Evolutionary conservation across 2,113 vertebrate genomes (phyloP), one percentile per base, ranked within the genome.

Genomic region (Myanophis thanlyinensis): DNA sequence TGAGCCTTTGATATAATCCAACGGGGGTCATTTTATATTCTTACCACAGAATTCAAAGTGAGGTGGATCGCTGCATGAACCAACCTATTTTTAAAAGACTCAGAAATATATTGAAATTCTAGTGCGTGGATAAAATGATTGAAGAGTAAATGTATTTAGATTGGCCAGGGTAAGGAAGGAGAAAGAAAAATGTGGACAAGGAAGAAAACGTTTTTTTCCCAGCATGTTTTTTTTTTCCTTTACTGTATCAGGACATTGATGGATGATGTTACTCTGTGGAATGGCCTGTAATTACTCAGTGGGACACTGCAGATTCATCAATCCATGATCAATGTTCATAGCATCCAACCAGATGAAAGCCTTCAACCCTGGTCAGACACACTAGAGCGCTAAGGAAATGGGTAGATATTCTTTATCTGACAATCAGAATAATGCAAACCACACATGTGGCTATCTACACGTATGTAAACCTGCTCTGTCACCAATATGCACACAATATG

Each of bases 201-300:
- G 40, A 25, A 25, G 8, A 35, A 85, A 56, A 88, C 59, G 20
- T 35, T 44, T 67, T 67, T 56, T n/a, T 87, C 89, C n/a, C 22
- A 35, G 52, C 6, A 1, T 53, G 48, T 85, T 62, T 54, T 48
- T 86, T 46, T 87, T 47, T 47, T 23, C 62, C 90, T 93, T 84
- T 87, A 56, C 7, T 49, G 90, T 80, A 80, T 87, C 85, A 84
- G 89, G 44, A 22, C 1, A 80, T 91, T 93, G 94, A 93, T 87
- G 89, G 91, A 94, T 93, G 94, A 86, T 89, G 56, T 59, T 93
- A 88, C 27, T 27, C 91, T 87, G 87, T n/a, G 85, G 93, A 95
- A 91, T 52, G n/a, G n/a, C 11, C 94, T 93, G 91, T 94, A 94
- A 93, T 95, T 95, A 93, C 94, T 93, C 90, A 91, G 91, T 27